Conservation (phyloP, 2,797 vertebrate genomes). For the Coregonus sp. region DNA sequence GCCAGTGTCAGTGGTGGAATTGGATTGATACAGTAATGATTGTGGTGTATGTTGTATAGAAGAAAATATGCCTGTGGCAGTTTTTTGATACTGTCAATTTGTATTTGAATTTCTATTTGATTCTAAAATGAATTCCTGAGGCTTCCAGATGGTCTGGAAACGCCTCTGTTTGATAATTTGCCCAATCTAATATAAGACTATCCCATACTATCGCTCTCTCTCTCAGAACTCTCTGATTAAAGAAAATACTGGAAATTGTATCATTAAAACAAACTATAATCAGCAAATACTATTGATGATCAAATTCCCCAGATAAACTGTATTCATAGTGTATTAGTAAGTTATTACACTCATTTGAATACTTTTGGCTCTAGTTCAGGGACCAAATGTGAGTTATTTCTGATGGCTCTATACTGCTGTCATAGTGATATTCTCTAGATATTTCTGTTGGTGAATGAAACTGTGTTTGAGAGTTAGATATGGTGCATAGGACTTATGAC, state of each 20-base stretch:
- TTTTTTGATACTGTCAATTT: slow-evolving; percentile 31
- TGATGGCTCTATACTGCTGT: slow-evolving; percentile 46
- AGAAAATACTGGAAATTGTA: not conserved
- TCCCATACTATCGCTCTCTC: not conserved
- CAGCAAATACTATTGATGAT: not conserved
- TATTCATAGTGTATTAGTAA: not conserved
- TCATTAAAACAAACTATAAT: not conserved
- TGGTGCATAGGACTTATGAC: slow-evolving; percentile 28
- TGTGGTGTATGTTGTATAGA: slow-evolving; percentile 27
- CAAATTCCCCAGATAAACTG: not conserved
- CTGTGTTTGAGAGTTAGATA: slow-evolving; percentile 31
- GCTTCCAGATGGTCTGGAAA: not conserved
- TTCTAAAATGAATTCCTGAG: not conserved
- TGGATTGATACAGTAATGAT: slow-evolving; percentile 8
- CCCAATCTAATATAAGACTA: not conserved
- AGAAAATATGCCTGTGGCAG: slow-evolving; percentile 1
- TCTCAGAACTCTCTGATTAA: not conserved
- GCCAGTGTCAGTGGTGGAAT: not conserved
- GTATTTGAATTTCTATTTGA: not conserved
- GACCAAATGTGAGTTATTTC: slow-evolving; percentile 54
- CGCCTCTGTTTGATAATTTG: not conserved
- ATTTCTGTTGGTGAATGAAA: slow-evolving; percentile 20
- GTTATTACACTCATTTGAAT: slow-evolving; percentile 39
- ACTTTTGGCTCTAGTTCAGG: slow-evolving; percentile 55
- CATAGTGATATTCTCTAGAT: slow-evolving; percentile 34